Percentiles rank a stretch among this genome's conserved stretches.
Evolutionary conservation across 2,113 vertebrate genomes (phyloP).

Genomic region (Dipodomys spectabilis): DNA sequence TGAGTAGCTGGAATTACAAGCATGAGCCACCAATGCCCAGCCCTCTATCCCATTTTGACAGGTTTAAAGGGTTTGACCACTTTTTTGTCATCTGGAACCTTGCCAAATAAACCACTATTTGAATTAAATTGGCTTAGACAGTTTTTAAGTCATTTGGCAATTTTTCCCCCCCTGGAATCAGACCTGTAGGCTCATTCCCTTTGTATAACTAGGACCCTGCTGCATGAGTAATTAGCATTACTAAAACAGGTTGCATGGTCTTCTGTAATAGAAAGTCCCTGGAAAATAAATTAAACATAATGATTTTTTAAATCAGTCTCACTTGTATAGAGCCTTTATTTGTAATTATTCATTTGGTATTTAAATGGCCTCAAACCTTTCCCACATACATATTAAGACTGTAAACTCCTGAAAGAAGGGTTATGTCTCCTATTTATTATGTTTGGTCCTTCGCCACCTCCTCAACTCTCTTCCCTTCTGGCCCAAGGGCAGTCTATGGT

Average conservation of each 20-base stretch:
- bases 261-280: conserved; percentile 1
- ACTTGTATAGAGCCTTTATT: conserved; percentile 20
- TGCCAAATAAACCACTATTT: background rate
- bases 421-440: background rate
- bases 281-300: conserved; percentile 41
- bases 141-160: background rate
- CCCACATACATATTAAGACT: background rate
- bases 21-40: too few species aligned
- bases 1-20: too few species aligned
- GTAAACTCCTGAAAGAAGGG: background rate
- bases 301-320: background rate
- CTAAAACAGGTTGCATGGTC: conserved; percentile 1
- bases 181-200: background rate
- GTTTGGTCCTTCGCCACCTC: background rate
- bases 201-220: background rate
- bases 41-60: background rate
- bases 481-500: background rate
- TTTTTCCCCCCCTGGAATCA: background rate
- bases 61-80: background rate
- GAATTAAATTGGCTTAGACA: conserved; percentile 15
- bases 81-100: background rate
- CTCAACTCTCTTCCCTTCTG: background rate
- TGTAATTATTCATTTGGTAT: background rate
- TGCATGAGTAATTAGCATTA: background rate
- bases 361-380: background rate